Conservation (phyloP, 2,113 vertebrate genomes). For the Marcusenius ussheri region DNA sequence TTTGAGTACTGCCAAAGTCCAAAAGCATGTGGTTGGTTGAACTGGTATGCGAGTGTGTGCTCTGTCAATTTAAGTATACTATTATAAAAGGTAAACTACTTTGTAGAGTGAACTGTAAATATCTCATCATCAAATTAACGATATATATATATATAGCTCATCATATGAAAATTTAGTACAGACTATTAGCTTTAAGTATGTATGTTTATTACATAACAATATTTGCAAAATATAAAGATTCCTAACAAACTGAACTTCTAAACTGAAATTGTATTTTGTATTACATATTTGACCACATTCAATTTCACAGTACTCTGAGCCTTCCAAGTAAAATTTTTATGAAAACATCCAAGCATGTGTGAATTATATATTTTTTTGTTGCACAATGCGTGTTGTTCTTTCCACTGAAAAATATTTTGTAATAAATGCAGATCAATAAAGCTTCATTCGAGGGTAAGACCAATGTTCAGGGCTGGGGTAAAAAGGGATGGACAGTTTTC, state of each 20-base stretch:
- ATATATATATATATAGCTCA: not conserved
- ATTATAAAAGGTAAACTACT: not conserved
- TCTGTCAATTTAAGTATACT: not conserved
- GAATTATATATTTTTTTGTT: not conserved
- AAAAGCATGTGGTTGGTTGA: not conserved
- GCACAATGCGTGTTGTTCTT: not conserved
- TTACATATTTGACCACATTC: not conserved
- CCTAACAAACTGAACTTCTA: not conserved
- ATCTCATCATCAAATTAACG: not conserved
- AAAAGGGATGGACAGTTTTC: constrained; percentile 31
- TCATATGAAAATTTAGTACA: not conserved
- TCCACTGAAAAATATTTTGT: not conserved
- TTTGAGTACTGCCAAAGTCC: not conserved
- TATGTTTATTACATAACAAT: not conserved
- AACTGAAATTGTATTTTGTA: not conserved
- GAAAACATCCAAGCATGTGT: not conserved
- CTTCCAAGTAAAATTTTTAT: not conserved
- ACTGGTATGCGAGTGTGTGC: not conserved
- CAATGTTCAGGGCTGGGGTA: constrained; percentile 56
- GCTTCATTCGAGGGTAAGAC: constrained; percentile 71
- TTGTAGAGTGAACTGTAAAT: not conserved
- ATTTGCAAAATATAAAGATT: not conserved
- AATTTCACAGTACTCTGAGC: not conserved
- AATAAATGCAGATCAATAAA: constrained; percentile 47
- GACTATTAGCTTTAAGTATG: not conserved